A percentile compares a stretch with the other conserved stretches of the same genome.
phyloP scores from a whole-genome alignment of 2,888 invertebrate species.

The Parnassius mnemosyne region DNA sequence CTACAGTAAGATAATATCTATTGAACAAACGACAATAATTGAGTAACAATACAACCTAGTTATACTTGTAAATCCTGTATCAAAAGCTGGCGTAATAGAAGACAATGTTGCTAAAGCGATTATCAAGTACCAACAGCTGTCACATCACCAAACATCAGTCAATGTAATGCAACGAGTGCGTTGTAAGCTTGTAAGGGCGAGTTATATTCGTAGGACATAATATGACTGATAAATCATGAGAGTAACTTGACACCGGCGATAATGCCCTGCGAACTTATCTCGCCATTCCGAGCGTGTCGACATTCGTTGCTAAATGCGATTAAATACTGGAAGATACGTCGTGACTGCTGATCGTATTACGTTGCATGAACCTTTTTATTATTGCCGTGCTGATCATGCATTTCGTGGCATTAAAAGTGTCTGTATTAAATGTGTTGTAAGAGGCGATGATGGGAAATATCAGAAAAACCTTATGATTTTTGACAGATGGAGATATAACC shows the following conservation, averaged over 20 bases:
- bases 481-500: no score
- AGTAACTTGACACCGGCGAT: conserved; percentile 40
- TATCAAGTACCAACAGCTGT: not conserved
- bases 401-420: no score
- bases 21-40: no score
- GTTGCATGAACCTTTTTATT: not conserved
- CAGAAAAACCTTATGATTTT: no score
- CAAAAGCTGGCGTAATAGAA: no score
- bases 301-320: not conserved
- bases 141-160: not conserved
- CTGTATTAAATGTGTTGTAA: no score
- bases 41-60: no score
- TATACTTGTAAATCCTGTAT: no score
- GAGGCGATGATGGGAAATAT: no score
- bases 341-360: not conserved
- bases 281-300: conserved; percentile 1
- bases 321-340: not conserved
- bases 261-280: conserved; percentile 45
- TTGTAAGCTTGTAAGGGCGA: conserved; percentile 1
- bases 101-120: not conserved
- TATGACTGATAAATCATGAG: conserved; percentile 44
- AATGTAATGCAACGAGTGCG: conserved; percentile 1
- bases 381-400: not conserved
- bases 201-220: conserved; percentile 32
- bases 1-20: no score